Percentiles rank a stretch among this genome's conserved stretches.
phyloP scores from a whole-genome alignment of 2,113 vertebrate genomes.

The Orientallactaga bullata region DNA sequence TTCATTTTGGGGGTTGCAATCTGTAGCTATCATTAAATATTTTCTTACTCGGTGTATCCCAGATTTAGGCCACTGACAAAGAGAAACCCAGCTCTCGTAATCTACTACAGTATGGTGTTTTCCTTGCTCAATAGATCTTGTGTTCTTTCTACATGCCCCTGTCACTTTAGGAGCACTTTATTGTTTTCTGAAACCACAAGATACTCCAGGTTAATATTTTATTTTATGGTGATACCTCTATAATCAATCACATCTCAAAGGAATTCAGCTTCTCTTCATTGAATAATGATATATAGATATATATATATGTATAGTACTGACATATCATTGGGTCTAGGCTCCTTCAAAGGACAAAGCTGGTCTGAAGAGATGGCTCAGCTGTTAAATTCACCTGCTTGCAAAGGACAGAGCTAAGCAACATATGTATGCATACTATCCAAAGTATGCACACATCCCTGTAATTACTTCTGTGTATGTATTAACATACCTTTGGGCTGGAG shows the following conservation, averaged over 20 bases:
- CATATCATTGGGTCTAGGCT: neutral
- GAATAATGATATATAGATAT: neutral
- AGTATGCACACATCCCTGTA: neutral
- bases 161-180: neutral
- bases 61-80: neutral
- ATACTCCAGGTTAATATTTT: neutral
- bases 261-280: neutral
- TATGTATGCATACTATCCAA: neutral
- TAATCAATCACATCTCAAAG: neutral
- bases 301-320: neutral
- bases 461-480: neutral
- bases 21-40: neutral
- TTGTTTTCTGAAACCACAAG: neutral
- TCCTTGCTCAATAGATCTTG: neutral
- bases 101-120: too few species aligned
- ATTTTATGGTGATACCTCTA: neutral
- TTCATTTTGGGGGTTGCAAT: constrained; percentile 2
- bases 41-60: neutral
- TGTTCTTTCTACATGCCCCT: neutral
- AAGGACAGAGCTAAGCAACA: neutral
- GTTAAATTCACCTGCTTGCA: neutral
- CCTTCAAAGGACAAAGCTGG: neutral
- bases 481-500: too few species aligned
- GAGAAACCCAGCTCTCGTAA: too few species aligned
- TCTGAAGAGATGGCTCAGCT: too few species aligned